Evolutionary conservation across 1,140 invertebrate species (phyloP).

Genomic region (Drosophila pseudoananassae): DNA sequence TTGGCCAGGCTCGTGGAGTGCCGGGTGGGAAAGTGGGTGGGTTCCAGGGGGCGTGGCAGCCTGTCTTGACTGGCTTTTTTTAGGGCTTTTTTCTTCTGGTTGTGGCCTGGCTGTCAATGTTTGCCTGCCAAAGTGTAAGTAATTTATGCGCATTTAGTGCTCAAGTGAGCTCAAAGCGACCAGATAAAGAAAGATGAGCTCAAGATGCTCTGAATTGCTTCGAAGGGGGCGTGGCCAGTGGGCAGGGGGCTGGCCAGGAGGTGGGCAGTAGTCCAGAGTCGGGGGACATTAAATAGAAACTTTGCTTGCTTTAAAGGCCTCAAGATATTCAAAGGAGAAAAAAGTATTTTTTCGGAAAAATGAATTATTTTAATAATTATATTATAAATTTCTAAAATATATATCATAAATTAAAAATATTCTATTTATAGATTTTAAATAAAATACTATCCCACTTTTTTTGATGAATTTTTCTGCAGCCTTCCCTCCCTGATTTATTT

Average conservation of each 20-base stretch:
- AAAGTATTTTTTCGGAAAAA: too few species aligned
- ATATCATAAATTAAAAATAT: too few species aligned
- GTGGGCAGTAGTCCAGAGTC: conserved; percentile 1
- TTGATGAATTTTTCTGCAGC: too few species aligned
- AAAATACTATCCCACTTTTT: too few species aligned
- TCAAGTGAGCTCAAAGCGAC: conserved; percentile 74
- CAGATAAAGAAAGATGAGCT: conserved; percentile 47
- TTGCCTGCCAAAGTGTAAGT: conserved; percentile 80
- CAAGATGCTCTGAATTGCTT: conserved; percentile 29
- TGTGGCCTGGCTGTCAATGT: conserved; percentile 62
- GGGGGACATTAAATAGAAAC: not conserved
- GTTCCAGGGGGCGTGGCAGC: conserved; percentile 29
- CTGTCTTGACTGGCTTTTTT: conserved; percentile 15
- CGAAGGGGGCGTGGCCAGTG: not conserved
- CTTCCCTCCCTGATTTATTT: not conserved
- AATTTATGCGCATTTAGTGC: conserved; percentile 81
- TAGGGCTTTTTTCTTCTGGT: conserved; percentile 3
- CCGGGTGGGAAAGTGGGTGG: conserved; percentile 2
- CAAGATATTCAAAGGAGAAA: not conserved
- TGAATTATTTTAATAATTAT: too few species aligned
- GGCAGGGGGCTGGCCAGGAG: not conserved
- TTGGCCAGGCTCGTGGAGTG: conserved; percentile 37
- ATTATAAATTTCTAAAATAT: too few species aligned
- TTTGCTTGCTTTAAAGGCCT: not conserved
- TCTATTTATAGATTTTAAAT: too few species aligned